Evolutionary conservation across 1,140 invertebrate genomes (phyloP).

Genomic region (Aporrectodea caliginosa): DNA sequence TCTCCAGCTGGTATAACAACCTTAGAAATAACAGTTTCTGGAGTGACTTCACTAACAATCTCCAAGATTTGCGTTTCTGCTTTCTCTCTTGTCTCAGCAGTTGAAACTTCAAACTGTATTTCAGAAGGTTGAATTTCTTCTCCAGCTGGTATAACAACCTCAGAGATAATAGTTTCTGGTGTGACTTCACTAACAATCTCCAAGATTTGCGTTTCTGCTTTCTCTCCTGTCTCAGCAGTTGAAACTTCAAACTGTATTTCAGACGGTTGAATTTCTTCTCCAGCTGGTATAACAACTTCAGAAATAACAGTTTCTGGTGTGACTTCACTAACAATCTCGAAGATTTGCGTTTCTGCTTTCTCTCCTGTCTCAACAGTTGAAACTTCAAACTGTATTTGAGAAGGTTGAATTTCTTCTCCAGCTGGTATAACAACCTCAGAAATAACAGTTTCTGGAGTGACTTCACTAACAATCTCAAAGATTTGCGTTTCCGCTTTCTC

Average conservation of each 20-base stretch:
- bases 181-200: not conserved
- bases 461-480: not conserved
- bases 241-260: conserved; percentile 21
- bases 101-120: not conserved
- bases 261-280: conserved; percentile 15
- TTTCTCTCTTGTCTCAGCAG: not conserved
- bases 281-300: conserved; percentile 21
- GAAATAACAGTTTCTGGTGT: conserved; percentile 16
- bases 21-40: not conserved
- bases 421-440: conserved; percentile 10
- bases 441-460: not conserved
- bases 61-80: not conserved
- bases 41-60: not conserved
- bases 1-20: not conserved
- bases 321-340: not conserved
- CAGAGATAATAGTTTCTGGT: conserved; percentile 4
- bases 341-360: not conserved
- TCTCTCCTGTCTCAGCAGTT: conserved; percentile 24
- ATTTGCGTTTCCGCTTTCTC: not conserved
- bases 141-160: not conserved
- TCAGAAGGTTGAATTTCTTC: not conserved
- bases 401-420: conserved; percentile 21
- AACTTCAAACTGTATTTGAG: conserved; percentile 6
- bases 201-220: not conserved
- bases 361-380: conserved; percentile 15